Evolutionary conservation across 37 sponge, comb jelly and placozoan genomes (phyloP), one percentile per base, ranked within the genome.

Genomic region (Beroe forskalii): DNA sequence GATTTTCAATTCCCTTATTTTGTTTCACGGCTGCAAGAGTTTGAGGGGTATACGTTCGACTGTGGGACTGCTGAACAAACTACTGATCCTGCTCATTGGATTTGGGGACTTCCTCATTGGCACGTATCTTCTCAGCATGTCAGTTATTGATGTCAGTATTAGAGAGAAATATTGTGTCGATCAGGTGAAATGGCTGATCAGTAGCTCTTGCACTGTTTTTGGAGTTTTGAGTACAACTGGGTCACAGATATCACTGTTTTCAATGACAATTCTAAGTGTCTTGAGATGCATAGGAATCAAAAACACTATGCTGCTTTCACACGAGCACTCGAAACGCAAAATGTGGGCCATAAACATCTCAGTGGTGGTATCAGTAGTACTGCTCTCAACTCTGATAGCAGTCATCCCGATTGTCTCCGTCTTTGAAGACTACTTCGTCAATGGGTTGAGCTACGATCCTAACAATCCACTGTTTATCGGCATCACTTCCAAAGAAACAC

Each of bases 61-160:
- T 23, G 25, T 44, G 2, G 86, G 48, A 0, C 28, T 80, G 9
- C 24, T 38, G 0, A 80, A 80, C 31, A 41, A 80, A 25, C 6
- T 20, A 23, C 48, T 80, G 86, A 38, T 80, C 43, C 22, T 80
- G 28, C 27, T 43, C 19, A 80, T 80, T 6, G 44, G 55, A 0
- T 1, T 80, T 23, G 86, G 86, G n/a, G 86, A 80, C 28, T 80
- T 80, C 30, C 3, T 41, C 86, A 80, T 43, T 0, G 86, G 86
- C 3, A 2, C 12, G 0, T 80, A 80, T 80, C 55, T 80, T 41
- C 55, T 80, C 55, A 32, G 40, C 12, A 22, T 80, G 27, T 36
- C 72, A 36, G 39, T 35, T 14, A 32, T 32, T 32, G 72, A 69
- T 37, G 19, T 32, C 9, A 69, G 14, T 35, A 19, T 19, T 32